Conservation (phyloP, 2,113 vertebrate species). For the Pongo abelii region DNA sequence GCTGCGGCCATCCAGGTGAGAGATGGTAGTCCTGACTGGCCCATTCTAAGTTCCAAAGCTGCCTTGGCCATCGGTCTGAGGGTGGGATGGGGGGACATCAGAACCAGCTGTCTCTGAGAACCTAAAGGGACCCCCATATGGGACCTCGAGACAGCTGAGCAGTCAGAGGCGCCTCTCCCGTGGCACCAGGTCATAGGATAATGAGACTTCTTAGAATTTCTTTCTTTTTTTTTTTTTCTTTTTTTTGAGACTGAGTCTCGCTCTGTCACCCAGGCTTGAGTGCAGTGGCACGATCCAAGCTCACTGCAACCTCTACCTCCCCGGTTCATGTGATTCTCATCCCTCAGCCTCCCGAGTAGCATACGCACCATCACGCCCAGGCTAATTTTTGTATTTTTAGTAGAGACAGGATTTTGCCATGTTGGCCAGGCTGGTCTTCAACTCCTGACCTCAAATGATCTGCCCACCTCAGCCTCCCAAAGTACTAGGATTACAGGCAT, state of each 20-base stretch:
- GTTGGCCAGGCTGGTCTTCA: background rate
- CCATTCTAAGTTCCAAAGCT: too few relatives aligned
- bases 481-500: background rate
- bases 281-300: background rate
- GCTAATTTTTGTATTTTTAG: background rate
- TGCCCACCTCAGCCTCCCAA: background rate
- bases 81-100: fast-evolving
- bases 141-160: background rate
- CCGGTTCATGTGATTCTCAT: background rate
- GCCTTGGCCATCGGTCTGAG: background rate
- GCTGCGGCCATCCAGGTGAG: background rate
- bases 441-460: background rate
- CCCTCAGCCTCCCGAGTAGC: background rate
- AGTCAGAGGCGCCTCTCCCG: background rate
- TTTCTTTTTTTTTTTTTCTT: too few relatives aligned
- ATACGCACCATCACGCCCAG: background rate
- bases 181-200: background rate
- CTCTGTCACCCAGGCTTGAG: background rate
- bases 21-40: background rate
- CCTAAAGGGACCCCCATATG: background rate
- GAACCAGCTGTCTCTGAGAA: background rate
- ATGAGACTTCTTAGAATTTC: background rate
- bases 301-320: background rate
- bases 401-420: background rate
- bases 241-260: background rate